Conservation (phyloP, 2,888 invertebrate genomes). For the Brachynemurus nebulosus region DNA sequence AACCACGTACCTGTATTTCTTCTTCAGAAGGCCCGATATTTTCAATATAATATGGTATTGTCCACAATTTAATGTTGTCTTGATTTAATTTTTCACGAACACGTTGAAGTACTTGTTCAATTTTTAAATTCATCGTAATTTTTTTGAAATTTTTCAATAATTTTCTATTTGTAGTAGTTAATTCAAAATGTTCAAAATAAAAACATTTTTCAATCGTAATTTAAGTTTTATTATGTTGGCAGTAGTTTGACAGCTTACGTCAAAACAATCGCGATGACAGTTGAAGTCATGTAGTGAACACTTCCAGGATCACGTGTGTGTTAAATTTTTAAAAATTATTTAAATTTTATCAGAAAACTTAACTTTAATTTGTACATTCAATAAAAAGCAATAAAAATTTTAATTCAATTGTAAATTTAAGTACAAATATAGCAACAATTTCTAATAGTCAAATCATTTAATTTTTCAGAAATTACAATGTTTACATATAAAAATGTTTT, state of each 20-base stretch:
- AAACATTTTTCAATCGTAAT: too few relatives aligned
- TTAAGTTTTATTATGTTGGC: too few relatives aligned
- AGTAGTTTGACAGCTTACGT: too few relatives aligned
- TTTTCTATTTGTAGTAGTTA: too few relatives aligned
- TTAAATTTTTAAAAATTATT: too few relatives aligned
- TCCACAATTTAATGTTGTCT: conserved; percentile 61
- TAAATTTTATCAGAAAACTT: too few relatives aligned
- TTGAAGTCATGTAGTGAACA: too few relatives aligned
- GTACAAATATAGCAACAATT: not conserved
- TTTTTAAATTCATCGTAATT: conserved; percentile 23
- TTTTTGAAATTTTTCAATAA: not conserved
- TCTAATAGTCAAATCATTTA: not conserved
- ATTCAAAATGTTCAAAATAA: too few relatives aligned
- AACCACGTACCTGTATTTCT: conserved; percentile 33
- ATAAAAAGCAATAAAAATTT: not conserved
- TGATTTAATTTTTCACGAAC: conserved; percentile 51
- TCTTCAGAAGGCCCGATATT: conserved; percentile 31
- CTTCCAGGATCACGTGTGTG: too few relatives aligned
- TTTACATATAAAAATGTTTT: too few relatives aligned
- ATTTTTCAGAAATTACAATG: not conserved
- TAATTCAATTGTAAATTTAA: not conserved
- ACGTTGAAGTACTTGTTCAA: conserved; percentile 49
- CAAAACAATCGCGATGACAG: too few relatives aligned
- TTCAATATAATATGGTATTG: conserved; percentile 49
- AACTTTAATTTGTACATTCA: too few relatives aligned